Evolutionary conservation across 2,797 vertebrate species (phyloP), one percentile per base, ranked within the genome.

Genomic region (Martes flavigula): DNA sequence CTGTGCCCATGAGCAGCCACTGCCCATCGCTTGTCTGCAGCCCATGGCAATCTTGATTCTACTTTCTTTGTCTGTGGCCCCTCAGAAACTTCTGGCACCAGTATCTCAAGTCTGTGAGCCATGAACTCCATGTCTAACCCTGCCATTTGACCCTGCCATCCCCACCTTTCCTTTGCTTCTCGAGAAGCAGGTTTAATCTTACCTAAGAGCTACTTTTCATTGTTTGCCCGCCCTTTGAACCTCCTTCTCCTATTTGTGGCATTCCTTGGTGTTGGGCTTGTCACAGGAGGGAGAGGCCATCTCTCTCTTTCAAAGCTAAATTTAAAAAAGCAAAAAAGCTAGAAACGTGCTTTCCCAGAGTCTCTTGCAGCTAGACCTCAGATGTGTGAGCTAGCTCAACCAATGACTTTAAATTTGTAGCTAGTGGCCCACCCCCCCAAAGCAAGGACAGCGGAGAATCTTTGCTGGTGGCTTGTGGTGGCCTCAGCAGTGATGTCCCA

Each of bases 1-100:
- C 46, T 30, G 25, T 21, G n/a, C 7, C 35, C 66, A 21, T 58
- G 64, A 75, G 70, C 12, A 27, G 21, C 48, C 62, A 35, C 11
- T 11, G 6, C 3, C 17, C 2, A 0, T 7, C 1, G 8, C 18
- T 30, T 0, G 8, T n/a, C 62, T 72, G 32, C 9, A 87, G 46
- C 62, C 43, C n/a, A 14, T 5, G 46, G 9, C 8, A 25, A 23
- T 60, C 72, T 1, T 40, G 60, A n/a, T 79, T 46, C 51, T 84
- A 7, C 11, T 46, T 32, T n/a, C 75, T 48, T 1, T 35, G 8
- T 96, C 23, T 46, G 0, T 35, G 35, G 23, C 35, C n/a, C 2
- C 14, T 58, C 17, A 20, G 81, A 70, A 20, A 54, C 21, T 25
- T 91, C 64, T 91, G 46, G 13, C n/a, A 30, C 27, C 40, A 46